A percentile compares a stretch with the other conserved stretches of the same genome.
phyloP scores from a whole-genome alignment of 2,113 vertebrate species.

The Rhegmatorhina hoffmannsi region DNA sequence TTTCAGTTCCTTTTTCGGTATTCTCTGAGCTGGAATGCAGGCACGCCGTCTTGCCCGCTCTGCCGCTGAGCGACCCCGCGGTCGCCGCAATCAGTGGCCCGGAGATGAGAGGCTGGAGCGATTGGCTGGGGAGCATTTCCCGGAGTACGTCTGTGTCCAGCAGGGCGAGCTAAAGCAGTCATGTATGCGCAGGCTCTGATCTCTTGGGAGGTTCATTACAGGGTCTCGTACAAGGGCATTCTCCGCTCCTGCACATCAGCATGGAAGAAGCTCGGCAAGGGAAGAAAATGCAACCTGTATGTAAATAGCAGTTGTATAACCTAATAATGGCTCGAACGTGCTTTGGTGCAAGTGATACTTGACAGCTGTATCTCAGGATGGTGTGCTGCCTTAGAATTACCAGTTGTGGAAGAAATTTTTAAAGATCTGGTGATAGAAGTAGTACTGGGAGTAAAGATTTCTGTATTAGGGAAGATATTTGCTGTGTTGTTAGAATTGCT shows the following conservation, averaged over 20 bases:
- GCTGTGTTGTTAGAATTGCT: not conserved
- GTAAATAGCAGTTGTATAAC: constrained; percentile 45
- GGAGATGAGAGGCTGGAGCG: constrained; percentile 58
- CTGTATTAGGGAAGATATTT: not conserved
- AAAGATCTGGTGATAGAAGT: not conserved
- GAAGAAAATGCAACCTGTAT: constrained; percentile 75
- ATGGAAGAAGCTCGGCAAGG: constrained; percentile 74
- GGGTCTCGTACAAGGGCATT: constrained; percentile 54
- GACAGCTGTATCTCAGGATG: constrained; percentile 1
- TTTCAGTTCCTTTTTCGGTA: constrained; percentile 63
- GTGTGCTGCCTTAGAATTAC: not conserved
- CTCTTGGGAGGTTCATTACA: constrained; percentile 34
- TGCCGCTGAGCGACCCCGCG: constrained; percentile 6
- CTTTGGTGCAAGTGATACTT: not conserved
- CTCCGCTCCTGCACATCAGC: not conserved
- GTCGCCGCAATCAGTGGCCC: constrained; percentile 44
- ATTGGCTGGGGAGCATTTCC: constrained; percentile 73
- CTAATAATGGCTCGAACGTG: not conserved
- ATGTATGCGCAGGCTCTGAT: constrained; percentile 51
- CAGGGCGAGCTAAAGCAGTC: constrained; percentile 66
- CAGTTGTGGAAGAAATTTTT: not conserved
- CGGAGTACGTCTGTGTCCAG: constrained; percentile 60
- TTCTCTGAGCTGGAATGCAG: constrained; percentile 43
- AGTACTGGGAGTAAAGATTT: not conserved
- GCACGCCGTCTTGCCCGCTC: not conserved